Base-by-base conservation (phyloP, 2,113 vertebrate genomes). In the Callaeas wilsoni region DNA sequence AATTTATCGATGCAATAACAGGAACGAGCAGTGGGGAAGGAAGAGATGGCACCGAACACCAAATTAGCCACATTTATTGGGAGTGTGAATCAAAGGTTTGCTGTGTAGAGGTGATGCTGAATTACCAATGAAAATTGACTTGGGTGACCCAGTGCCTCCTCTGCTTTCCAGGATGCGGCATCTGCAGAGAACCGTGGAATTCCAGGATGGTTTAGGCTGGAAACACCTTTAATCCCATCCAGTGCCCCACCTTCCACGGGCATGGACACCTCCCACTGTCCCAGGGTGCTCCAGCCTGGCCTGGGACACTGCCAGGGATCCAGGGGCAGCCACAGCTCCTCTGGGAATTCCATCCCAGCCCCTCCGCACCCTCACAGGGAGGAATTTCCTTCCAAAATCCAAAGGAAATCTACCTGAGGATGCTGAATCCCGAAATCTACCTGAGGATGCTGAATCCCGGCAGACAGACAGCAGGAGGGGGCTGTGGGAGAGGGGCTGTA, bases 331-430 rank as follows among this genome's bases (percentile, higher is more conserved):
- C 20, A 4, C 47, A 41, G 56, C 56, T 41, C 0, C 56, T 41
- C 30, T 49, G 75, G 75, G 20, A 79, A 71, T 71, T 12, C 65
- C 65, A 63, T 9, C n/a, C 49, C 64, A 55, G 29, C 33, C 22
- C 32, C 3, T 77, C 22, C 1, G 4, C 27, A 10, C 3, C 7
- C 13, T 30, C n/a, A 0, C 7, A 27, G 21, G 3, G 2, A 44
- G 3, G 21, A 29, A 73, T 57, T 50, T 25, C 21, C 6, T 57
- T 42, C 68, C 37, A 29, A 1, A 4, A 12, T 44, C 59, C 21
- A 6, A 26, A 13, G 7, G 2, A 46, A 41, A 42, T 32, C 20
- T 26, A 4, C 17, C 25, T 39, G 20, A 33, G 22, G 67, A 22
- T 5, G 4, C 33, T 13, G 44, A 27, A 9, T 30, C 29, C 7